Base-by-base conservation (phyloP, 2,113 vertebrate species). In the Cercocebus atys region DNA sequence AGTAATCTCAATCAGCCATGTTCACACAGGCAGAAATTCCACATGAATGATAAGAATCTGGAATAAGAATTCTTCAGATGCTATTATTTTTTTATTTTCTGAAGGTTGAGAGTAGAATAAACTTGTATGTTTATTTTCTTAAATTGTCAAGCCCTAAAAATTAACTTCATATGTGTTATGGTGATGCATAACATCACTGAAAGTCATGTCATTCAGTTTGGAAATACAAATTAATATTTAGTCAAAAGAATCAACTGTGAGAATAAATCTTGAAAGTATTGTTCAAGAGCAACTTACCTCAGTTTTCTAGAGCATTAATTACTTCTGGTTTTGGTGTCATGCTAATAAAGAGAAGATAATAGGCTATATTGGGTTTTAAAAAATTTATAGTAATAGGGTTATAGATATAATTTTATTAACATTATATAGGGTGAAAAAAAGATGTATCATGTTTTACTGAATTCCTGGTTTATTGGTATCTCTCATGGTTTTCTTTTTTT, bases 101-200 rank as follows among this genome's bases (percentile, higher is more conserved):
- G 22, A 70, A 17, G 38, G 1, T 45, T 70, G 13, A 23, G 17
- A 35, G 4, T 64, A 59, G 57, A 86, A 35, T 57, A 78, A 59
- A 81, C 86, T 38, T 72, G 3, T 55, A 9, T 79, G 22, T 75
- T 90, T 86, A 73, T 94, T 97, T 94, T 57, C n/a, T 97, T 79
- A 88, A 91, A 61, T 59, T 50, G 5, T 52, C 35, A 78, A 40
- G n/a, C 12, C 8, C 55, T 82, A 90, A 96, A 85, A 66, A 40
- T 81, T 72, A 94, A 57, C 32, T 76, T 92, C 27, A 61, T 32
- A 1, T 79, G 16, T 75, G 17, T 79, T 93, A 52, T 3, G 12
- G 18, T n/a, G 92, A 25, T 3, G 13, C 55, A 88, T 75, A 79
- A 68, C 76, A 45, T 50, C 38, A 72, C 52, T 92, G 92, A 57